phyloP scores from a whole-genome alignment of 1,140 invertebrate genomes.

The silkworm (Bombyx mori) region DNA sequence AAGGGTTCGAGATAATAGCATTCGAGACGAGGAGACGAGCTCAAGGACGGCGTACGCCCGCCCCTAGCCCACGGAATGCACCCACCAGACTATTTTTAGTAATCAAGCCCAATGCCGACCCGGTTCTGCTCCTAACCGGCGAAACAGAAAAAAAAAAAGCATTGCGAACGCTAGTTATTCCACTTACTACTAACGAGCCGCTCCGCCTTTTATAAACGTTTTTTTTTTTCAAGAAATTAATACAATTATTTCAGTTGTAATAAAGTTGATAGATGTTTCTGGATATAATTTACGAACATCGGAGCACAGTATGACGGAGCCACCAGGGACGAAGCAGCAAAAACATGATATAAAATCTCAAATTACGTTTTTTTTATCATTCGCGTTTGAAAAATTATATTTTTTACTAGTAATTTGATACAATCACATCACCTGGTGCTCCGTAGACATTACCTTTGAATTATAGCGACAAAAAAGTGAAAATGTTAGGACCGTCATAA shows the following conservation, averaged over 20 bases:
- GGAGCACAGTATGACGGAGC: not conserved
- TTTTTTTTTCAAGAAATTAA: constrained; percentile 1
- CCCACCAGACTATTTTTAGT: constrained; percentile 61
- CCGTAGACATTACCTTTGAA: constrained; percentile 27
- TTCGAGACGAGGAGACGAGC: constrained; percentile 29
- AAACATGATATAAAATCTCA: constrained; percentile 7
- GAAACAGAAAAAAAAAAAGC: constrained; percentile 35
- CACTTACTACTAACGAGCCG: constrained; percentile 26
- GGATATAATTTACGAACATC: constrained; percentile 1
- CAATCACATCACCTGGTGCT: constrained; percentile 40
- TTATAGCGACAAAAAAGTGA: constrained; percentile 36
- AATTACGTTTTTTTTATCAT: constrained; percentile 13
- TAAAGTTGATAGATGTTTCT: too few relatives aligned
- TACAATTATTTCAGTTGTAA: too few relatives aligned
- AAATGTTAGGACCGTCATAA: constrained; percentile 34
- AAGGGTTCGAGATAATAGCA: constrained; percentile 58
- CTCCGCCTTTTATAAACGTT: constrained; percentile 6
- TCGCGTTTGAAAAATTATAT: constrained; percentile 8
- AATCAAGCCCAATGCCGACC: constrained; percentile 51
- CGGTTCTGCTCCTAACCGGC: constrained; percentile 19
- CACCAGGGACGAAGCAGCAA: constrained; percentile 2
- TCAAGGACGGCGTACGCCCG: constrained; percentile 46
- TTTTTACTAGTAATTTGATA: constrained; percentile 36
- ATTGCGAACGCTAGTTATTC: constrained; percentile 34
- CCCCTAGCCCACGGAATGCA: constrained; percentile 43